Evolutionary conservation across 2,113 vertebrate genomes (phyloP), one percentile per base, ranked within the genome.

Genomic region (Mirounga angustirostris): DNA sequence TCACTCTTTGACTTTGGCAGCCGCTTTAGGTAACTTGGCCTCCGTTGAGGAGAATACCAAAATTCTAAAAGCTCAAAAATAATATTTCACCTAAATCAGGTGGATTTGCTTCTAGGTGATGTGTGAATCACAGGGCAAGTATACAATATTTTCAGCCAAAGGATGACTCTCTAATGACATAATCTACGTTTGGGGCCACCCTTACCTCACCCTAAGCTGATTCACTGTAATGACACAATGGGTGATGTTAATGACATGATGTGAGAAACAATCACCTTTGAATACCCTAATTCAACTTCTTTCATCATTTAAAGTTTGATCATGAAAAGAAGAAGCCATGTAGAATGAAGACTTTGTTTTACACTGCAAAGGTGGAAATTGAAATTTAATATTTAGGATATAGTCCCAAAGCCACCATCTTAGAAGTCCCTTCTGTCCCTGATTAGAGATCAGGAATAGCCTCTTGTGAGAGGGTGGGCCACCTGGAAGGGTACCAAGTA

Each of bases 201-300:
- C 94, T 95, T 96, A 95, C 89, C 93, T 98, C 96, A 93, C 54
- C 82, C 88, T 58, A 91, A 95, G 67, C 30, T 90, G 87, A 94
- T 61, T 93, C 90, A 96, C 19, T 92, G 96, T 92, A 93, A 40
- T 56, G 36, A 90, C 88, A 95, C 15, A 81, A 13, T 67, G 56
- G 63, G 50, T 96, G 84, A 97, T 26, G 92, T 71, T 92, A 93
- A 89, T 95, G 92, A 86, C 16, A 63, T 76, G 71, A 95, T 83
- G 36, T 84, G 56, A 88, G 88, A 94, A 96, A 71, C 74, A 58
- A 91, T 89, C 58, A 92, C 52, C 93, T 94, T 10, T 28, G 67
- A 71, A 69, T 65, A 59, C 46, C 3, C 40, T 90, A 80, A 91
- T 76, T 95, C 58, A 85, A 73, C 24, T 54, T 92, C 71, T 96